Evolutionary conservation across 2,113 vertebrate genomes (phyloP), one percentile per base, ranked within the genome.

Genomic region (Electrona antarctica): DNA sequence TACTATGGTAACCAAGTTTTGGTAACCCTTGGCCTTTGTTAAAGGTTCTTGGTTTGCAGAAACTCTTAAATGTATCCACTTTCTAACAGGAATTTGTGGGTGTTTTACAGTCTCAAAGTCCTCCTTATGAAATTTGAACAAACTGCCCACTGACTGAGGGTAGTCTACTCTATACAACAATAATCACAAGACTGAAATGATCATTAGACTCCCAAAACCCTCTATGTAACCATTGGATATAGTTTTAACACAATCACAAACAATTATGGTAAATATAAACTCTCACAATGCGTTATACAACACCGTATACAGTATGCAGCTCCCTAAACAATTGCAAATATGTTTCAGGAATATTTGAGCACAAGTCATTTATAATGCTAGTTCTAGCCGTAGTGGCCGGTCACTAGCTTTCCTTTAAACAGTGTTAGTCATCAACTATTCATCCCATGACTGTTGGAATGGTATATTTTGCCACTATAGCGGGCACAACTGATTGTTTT

Each of bases 21-120:
- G 10, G 0, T 51, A 72, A 33, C 14, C 48, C 57, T 71, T 15
- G 63, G 11, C 49, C 67, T 54, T 67, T 85, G 10, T 33, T 41
- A 14, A 56, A 74, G 46, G 15, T 47, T 65, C 55, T 29, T n/a
- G 29, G 6, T 79, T 71, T 14, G 47, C 60, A 68, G 4, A 72
- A 60, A 67, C 58, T 64, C 6, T 47, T 63, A 28, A 12, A 54
- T 69, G 41, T 29, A 48, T 60, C 56, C 14, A 60, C 70, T 69
- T 66, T 12, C 7, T 47, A 0, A 21, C 56, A 28, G 58, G 1
- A 54, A 64, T 77, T 73, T 60, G 21, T 21, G 7, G 81, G 70
- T 82, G 81, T 85, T 67, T 7, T 67, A 14, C 12, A 60, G 6
- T 51, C 48, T 28, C 3, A 46, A 2, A 33, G 64, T 48, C 29